A percentile compares a stretch with the other conserved stretches of the same genome.
Evolutionary conservation across 35 echinoderm and acorn worm genomes (phyloP).

Genomic region (Hemicentrotus pulcherrimus): DNA sequence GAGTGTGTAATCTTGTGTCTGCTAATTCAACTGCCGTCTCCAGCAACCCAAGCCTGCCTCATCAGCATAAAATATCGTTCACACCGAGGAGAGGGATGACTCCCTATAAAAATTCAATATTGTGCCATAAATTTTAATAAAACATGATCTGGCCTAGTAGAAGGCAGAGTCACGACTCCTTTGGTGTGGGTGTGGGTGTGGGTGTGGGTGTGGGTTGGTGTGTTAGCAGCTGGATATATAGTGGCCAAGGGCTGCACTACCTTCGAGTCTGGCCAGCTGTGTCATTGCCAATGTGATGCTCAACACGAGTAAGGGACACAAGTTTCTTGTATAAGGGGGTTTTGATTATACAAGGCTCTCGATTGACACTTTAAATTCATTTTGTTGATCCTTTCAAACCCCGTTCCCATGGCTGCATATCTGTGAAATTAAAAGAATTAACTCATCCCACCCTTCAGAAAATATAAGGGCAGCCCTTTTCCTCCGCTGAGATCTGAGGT

Average conservation of each 20-base stretch:
- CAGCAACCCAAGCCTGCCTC: not conserved
- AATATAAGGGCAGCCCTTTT: too few relatives aligned
- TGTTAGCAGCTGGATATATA: constrained; percentile 8
- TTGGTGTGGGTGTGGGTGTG: not conserved
- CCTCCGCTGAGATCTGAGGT: too few relatives aligned
- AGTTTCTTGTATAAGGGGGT: too few relatives aligned
- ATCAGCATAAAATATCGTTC: constrained; percentile 44
- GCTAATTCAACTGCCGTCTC: not conserved
- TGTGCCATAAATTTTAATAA: constrained; percentile 47
- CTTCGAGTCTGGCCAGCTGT: not conserved
- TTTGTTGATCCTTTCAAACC: too few relatives aligned
- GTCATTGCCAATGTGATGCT: not conserved
- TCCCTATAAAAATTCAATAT: constrained; percentile 51
- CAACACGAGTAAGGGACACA: not conserved
- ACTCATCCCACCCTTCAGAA: too few relatives aligned
- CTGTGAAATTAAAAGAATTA: too few relatives aligned
- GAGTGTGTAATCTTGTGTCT: not conserved
- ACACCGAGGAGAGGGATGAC: not conserved
- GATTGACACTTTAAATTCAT: too few relatives aligned
- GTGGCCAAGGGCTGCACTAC: not conserved
- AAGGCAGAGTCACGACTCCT: not conserved
- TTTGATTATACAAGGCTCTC: too few relatives aligned
- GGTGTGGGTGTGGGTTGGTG: not conserved
- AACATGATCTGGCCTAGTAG: constrained; percentile 4
- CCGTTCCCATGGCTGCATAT: too few relatives aligned